These are phyloP conservation scores for Manacus vitellinus DNA, from an alignment of 2,113 vertebrate species.

Conservation along the genomic window DNA sequence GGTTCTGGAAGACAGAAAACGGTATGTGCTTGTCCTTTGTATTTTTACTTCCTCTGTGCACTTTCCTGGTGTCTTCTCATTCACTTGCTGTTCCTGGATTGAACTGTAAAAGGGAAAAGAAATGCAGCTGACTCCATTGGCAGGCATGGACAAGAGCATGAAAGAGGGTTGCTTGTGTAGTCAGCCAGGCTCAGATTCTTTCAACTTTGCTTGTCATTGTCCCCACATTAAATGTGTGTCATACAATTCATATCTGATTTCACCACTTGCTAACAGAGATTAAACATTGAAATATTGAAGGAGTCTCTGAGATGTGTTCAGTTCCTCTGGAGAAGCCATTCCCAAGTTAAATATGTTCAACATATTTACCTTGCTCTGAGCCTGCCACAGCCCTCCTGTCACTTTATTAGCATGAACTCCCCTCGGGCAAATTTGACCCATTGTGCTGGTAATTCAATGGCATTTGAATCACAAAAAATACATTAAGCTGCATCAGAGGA, in stretches of 20 bases:
- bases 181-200: background rate
- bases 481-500: background rate
- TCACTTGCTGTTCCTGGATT: background rate
- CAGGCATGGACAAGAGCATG: background rate
- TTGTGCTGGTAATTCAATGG: background rate
- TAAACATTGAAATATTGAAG: background rate
- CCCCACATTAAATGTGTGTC: background rate
- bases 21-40: background rate
- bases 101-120: background rate
- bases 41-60: background rate
- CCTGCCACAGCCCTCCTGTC: background rate
- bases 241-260: background rate
- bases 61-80: background rate
- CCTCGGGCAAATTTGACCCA: background rate
- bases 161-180: background rate
- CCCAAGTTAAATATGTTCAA: background rate
- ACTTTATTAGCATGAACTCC: background rate
- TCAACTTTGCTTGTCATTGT: background rate
- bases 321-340: background rate
- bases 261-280: background rate
- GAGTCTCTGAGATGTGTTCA: background rate
- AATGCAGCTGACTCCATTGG: background rate
- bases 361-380: background rate
- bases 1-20: background rate
- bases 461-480: background rate